A percentile compares a stretch with the other conserved stretches of the same genome.
Conservation (phyloP, 2,797 vertebrate species). For the Ataeniobius toweri region DNA sequence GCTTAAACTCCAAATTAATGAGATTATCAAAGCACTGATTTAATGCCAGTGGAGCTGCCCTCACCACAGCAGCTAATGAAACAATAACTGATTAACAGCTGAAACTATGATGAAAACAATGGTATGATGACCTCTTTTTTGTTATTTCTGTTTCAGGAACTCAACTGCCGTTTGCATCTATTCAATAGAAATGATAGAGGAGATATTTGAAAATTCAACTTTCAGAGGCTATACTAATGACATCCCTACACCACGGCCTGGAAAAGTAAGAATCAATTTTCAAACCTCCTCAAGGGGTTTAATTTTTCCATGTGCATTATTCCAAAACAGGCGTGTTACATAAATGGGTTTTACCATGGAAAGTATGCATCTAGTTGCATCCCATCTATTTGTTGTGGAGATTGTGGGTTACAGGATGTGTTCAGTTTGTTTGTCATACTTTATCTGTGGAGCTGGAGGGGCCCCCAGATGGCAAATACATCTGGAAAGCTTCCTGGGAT, state of each 20-base stretch:
- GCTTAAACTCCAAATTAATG: background rate
- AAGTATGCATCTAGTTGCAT: slow-evolving; percentile 25
- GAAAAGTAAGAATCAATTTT: slow-evolving; percentile 71
- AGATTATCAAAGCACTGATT: background rate
- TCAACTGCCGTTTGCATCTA: slow-evolving; percentile 82
- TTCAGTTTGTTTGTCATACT: slow-evolving; percentile 2
- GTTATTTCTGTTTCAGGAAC: slow-evolving; percentile 70
- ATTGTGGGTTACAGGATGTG: background rate
- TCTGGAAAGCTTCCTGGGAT: background rate
- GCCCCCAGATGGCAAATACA: background rate
- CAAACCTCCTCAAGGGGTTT: slow-evolving; percentile 8
- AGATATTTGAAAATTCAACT: slow-evolving; percentile 74
- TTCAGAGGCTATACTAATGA: slow-evolving; percentile 72
- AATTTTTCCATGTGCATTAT: slow-evolving; percentile 14
- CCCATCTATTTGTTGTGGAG: slow-evolving; percentile 9
- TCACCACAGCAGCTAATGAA: background rate
- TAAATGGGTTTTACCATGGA: slow-evolving; percentile 30
- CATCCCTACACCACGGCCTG: slow-evolving; percentile 76
- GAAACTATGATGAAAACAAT: background rate
- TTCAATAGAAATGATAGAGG: slow-evolving; percentile 72
- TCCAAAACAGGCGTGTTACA: background rate
- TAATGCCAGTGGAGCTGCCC: background rate
- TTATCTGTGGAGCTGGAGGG: background rate
- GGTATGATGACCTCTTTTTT: background rate
- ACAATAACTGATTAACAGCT: background rate